These are phyloP conservation scores for Molorchus minor DNA, from an alignment of 2,888 invertebrate species.

Conservation along the genomic window DNA sequence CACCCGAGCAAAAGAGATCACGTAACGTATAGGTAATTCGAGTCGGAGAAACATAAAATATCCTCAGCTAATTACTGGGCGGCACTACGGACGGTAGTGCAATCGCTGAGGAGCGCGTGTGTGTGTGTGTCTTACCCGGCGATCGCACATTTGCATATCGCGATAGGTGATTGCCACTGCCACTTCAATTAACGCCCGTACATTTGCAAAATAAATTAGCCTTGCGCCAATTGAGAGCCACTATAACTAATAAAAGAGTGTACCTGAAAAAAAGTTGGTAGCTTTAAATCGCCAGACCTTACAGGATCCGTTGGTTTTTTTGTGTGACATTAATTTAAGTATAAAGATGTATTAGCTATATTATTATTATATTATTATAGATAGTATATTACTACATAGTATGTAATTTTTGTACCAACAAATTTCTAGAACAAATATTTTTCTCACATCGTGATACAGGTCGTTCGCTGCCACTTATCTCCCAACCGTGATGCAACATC, in stretches of 20 bases:
- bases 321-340: too few species aligned
- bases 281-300: too few species aligned
- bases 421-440: too few species aligned
- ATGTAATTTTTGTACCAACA: too few species aligned
- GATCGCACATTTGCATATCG: conserved; percentile 49
- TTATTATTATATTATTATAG: too few species aligned
- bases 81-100: conserved; percentile 19
- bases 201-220: conserved; percentile 25
- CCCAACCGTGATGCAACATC: neutral
- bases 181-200: conserved; percentile 47
- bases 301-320: too few species aligned
- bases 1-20: conserved; percentile 9
- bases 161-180: conserved; percentile 46
- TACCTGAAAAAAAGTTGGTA: too few species aligned
- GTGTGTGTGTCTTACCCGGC: conserved; percentile 41
- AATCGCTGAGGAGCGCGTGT: neutral
- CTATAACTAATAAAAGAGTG: conserved; percentile 6
- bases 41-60: conserved; percentile 22
- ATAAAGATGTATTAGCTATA: too few species aligned
- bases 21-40: conserved; percentile 14
- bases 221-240: conserved; percentile 11
- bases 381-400: too few species aligned
- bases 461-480: conserved; percentile 4
- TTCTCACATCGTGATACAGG: too few species aligned
- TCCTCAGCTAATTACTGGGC: conserved; percentile 23